phyloP scores from a whole-genome alignment of 2,797 vertebrate species.

The Aythya fuligula region DNA sequence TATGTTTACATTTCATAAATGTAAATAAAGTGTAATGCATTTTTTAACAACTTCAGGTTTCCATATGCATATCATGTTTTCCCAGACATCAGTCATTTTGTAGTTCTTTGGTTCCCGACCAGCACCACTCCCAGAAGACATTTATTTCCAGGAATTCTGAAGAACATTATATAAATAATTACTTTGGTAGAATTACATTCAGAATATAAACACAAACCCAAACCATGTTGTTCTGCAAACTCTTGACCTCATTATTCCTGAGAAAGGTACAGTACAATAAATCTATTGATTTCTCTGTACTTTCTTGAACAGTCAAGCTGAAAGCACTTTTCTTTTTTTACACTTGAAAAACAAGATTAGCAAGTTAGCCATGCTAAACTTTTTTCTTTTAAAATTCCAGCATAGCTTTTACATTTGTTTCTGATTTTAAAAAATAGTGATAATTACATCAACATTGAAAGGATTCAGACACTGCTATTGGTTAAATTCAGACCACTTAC shows the following conservation, averaged over 20 bases:
- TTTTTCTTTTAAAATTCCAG: not conserved
- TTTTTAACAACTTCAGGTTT: not conserved
- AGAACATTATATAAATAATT: not conserved
- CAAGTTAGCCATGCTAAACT: not conserved
- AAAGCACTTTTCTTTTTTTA: not conserved
- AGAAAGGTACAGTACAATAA: not conserved
- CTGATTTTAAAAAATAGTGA: not conserved
- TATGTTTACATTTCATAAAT: not conserved
- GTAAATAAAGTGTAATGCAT: not conserved
- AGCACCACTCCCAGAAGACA: not conserved
- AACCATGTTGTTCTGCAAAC: not conserved
- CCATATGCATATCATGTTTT: not conserved
- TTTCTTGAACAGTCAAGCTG: constrained; percentile 9
- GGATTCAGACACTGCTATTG: not conserved
- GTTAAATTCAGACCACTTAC: not conserved
- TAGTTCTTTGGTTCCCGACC: fast-evolving
- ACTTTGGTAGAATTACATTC: not conserved
- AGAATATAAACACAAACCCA: not conserved
- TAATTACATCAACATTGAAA: not conserved
- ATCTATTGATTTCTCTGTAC: not conserved
- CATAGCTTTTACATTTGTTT: not conserved
- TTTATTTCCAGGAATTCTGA: not conserved
- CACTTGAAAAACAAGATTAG: not conserved
- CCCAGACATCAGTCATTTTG: not conserved
- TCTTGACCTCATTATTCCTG: not conserved